phyloP scores from a whole-genome alignment of 2,113 vertebrate species.

The Cynopterus brachyotis region DNA sequence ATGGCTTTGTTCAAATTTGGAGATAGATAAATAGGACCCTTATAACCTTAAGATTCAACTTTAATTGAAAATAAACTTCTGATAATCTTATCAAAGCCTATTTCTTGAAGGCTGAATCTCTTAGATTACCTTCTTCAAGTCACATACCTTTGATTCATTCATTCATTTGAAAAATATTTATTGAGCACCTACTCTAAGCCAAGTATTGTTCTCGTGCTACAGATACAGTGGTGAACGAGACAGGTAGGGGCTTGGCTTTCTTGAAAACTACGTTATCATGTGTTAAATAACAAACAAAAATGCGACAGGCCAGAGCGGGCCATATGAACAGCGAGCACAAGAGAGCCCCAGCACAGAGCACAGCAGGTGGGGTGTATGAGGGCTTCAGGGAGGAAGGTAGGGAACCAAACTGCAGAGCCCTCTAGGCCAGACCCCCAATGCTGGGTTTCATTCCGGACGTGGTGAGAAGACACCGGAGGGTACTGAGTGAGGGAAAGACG shows the following conservation, averaged over 20 bases:
- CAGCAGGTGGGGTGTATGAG: background rate
- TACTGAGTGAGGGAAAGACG: background rate
- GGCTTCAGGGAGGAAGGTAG: background rate
- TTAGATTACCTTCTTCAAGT: background rate
- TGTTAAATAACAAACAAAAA: background rate
- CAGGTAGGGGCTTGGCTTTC: background rate
- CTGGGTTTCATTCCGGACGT: background rate
- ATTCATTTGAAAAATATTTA: background rate
- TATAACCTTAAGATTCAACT: conserved; percentile 10
- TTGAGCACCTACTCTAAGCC: background rate
- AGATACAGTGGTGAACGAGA: background rate
- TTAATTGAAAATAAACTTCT: background rate
- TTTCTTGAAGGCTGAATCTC: background rate
- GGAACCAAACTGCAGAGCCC: background rate
- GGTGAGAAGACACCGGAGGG: background rate
- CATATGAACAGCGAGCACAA: background rate
- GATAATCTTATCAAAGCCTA: background rate
- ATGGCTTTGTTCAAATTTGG: background rate
- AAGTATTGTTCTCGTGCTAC: background rate
- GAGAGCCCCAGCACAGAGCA: background rate
- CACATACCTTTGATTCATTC: background rate
- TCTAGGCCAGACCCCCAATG: background rate
- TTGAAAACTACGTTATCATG: background rate
- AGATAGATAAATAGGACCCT: background rate
- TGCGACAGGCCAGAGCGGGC: too few species aligned